phyloP scores from a whole-genome alignment of 2,888 invertebrate genomes.

The Malthinus flaveolus region DNA sequence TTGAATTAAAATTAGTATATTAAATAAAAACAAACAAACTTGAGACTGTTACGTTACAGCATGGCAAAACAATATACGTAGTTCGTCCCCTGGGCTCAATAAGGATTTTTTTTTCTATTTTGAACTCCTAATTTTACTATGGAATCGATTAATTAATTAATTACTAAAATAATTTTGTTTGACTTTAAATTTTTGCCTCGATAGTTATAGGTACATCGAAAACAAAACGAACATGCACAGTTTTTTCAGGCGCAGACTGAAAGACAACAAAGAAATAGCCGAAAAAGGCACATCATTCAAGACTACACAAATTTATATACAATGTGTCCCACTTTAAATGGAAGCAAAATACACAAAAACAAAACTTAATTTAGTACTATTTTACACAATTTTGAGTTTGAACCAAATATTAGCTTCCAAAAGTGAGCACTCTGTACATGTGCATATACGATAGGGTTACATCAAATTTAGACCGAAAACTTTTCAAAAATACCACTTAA shows the following conservation, averaged over 20 bases:
- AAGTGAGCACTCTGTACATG: not conserved
- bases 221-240: constrained; percentile 35
- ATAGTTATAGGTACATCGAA: constrained; percentile 7
- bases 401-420: not conserved
- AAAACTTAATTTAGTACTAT: too few species aligned
- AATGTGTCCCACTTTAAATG: not conserved
- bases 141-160: too few species aligned
- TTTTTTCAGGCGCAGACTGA: constrained; percentile 51
- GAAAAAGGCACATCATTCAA: constrained; percentile 24
- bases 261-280: constrained; percentile 33
- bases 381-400: not conserved
- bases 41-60: too few species aligned
- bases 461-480: too few species aligned
- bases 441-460: not conserved
- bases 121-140: too few species aligned
- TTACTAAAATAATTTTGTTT: not conserved
- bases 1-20: too few species aligned
- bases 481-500: too few species aligned
- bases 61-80: too few species aligned
- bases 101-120: too few species aligned
- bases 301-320: constrained; percentile 8
- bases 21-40: too few species aligned
- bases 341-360: not conserved
- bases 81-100: too few species aligned
- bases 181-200: constrained; percentile 6